Conservation (phyloP, 1,140 invertebrate species). For the Drosophila nikananu region DNA sequence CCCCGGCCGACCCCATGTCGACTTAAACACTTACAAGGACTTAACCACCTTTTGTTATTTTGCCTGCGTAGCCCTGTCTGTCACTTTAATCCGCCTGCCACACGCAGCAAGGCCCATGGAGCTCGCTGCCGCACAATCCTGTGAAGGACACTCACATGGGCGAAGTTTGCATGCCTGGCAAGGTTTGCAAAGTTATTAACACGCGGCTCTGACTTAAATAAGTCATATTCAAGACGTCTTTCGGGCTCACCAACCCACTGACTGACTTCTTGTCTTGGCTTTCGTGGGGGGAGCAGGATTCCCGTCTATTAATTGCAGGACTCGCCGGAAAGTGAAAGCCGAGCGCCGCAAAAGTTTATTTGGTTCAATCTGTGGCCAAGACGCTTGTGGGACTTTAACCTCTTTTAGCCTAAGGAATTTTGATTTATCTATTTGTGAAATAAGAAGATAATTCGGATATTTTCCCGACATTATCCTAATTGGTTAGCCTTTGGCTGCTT, state of each 20-base stretch:
- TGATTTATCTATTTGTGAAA: background rate
- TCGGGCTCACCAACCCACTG: constrained; percentile 20
- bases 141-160: constrained; percentile 61
- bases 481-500: background rate
- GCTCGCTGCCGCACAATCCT: constrained; percentile 26
- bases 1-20: constrained; percentile 57
- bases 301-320: constrained; percentile 45
- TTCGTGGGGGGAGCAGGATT: background rate
- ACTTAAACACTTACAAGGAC: constrained; percentile 83
- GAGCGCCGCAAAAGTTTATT: constrained; percentile 21
- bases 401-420: background rate
- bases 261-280: constrained; percentile 39
- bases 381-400: background rate
- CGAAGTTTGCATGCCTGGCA: constrained; percentile 58
- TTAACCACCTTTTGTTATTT: constrained; percentile 79
- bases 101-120: constrained; percentile 50
- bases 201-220: constrained; percentile 71
- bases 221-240: constrained; percentile 64
- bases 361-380: background rate
- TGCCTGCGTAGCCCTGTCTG: constrained; percentile 73
- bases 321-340: constrained; percentile 47
- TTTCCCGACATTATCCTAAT: background rate
- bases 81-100: constrained; percentile 75
- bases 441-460: background rate
- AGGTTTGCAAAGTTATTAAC: constrained; percentile 75